These are phyloP conservation scores for Diabrotica balteata DNA, from an alignment of 2,888 invertebrate species.

Conservation along the genomic window DNA sequence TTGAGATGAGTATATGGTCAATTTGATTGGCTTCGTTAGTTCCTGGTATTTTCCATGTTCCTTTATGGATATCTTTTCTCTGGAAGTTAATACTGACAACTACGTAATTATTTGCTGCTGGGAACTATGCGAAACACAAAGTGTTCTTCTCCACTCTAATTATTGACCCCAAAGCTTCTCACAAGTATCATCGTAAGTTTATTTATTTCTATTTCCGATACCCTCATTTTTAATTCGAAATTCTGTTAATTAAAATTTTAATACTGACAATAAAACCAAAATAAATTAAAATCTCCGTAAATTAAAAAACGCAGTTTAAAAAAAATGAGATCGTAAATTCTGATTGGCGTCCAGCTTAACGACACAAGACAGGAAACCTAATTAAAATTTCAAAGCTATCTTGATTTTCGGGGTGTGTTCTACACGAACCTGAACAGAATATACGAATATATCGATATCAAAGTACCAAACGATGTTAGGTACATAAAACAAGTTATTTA, in stretches of 20 bases:
- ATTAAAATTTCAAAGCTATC: slow-evolving; percentile 32
- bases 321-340: slow-evolving; percentile 14
- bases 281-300: not conserved
- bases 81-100: too few relatives aligned
- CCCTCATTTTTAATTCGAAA: too few relatives aligned
- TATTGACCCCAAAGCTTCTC: too few relatives aligned
- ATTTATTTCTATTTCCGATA: too few relatives aligned
- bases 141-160: too few relatives aligned
- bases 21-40: too few relatives aligned
- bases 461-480: slow-evolving; percentile 9
- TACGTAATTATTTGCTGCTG: too few relatives aligned
- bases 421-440: slow-evolving; percentile 17
- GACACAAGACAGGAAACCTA: slow-evolving; percentile 18
- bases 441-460: slow-evolving; percentile 6
- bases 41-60: too few relatives aligned
- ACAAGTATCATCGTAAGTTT: too few relatives aligned
- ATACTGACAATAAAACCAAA: not conserved
- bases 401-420: slow-evolving; percentile 29
- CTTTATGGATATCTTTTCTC: too few relatives aligned
- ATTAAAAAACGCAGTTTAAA: not conserved
- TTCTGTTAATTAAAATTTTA: slow-evolving; percentile 5
- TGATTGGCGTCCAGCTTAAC: slow-evolving; percentile 18
- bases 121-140: too few relatives aligned
- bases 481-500: slow-evolving; percentile 13
- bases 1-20: too few relatives aligned